Evolutionary conservation across 2,113 vertebrate species (phyloP).

Genomic region (Amphiprion percula): DNA sequence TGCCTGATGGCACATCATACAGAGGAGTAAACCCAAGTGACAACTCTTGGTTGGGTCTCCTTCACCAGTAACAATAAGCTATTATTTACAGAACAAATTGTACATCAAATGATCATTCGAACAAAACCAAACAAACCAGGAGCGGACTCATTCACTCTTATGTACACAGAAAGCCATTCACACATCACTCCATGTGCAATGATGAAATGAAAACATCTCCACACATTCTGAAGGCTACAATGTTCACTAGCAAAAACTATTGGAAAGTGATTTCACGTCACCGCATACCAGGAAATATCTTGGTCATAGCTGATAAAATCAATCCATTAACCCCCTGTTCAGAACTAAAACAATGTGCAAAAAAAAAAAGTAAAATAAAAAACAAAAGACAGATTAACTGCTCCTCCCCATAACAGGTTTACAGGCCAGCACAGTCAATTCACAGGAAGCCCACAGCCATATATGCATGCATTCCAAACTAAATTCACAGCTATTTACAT

Average conservation of each 20-base stretch:
- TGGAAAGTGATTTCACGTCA: constrained; percentile 28
- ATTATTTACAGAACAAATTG: constrained; percentile 72
- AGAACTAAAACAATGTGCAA: constrained; percentile 57
- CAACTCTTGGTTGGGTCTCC: constrained; percentile 44
- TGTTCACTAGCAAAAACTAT: constrained; percentile 26
- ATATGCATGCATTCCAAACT: constrained; percentile 33
- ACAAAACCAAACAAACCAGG: constrained; percentile 8
- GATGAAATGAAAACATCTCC: constrained; percentile 44
- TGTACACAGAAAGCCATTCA: constrained; percentile 57
- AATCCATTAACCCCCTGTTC: constrained; percentile 19
- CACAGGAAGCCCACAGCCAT: constrained; percentile 46
- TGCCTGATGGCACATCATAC: constrained; percentile 55
- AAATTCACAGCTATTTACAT: constrained; percentile 61
- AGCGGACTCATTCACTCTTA: constrained; percentile 43
- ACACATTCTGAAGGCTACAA: constrained; percentile 41
- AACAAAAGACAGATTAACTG: constrained; percentile 40
- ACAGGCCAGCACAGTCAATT: constrained; percentile 41
- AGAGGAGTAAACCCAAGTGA: constrained; percentile 43
- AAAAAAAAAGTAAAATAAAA: constrained; percentile 7
- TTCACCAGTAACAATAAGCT: constrained; percentile 54
- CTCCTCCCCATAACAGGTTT: constrained; percentile 41
- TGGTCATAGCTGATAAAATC: constrained; percentile 29
- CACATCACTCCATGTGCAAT: constrained; percentile 58
- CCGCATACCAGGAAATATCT: constrained; percentile 49
- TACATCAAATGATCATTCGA: constrained; percentile 48